Conservation (phyloP, 2,113 vertebrate genomes). For the Talpa occidentalis region DNA sequence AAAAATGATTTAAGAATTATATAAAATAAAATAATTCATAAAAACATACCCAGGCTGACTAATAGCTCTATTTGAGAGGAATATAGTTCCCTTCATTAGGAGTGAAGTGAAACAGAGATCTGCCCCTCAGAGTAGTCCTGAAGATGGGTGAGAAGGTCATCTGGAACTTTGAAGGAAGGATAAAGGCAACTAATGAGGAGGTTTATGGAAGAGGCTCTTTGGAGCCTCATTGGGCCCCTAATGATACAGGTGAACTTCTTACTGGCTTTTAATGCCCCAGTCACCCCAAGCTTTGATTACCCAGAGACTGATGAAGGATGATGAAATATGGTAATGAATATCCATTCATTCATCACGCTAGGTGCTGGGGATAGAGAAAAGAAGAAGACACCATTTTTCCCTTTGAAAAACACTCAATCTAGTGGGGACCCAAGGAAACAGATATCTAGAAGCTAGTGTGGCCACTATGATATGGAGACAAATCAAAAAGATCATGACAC, state of each 20-base stretch:
- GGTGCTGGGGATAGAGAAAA: constrained; percentile 4
- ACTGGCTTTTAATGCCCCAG: neutral
- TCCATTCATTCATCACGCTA: constrained; percentile 44
- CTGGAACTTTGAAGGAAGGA: neutral
- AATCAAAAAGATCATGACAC: neutral
- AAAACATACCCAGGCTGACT: neutral
- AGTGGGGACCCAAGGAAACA: neutral
- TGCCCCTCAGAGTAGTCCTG: neutral
- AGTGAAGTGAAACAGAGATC: constrained; percentile 3
- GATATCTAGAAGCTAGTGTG: constrained; percentile 6
- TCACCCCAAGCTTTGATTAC: neutral
- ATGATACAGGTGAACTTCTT: neutral
- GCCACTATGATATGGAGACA: neutral
- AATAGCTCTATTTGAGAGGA: constrained; percentile 10
- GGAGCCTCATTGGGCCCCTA: neutral
- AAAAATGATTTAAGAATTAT: too few relatives aligned
- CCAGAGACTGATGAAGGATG: neutral
- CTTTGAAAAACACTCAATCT: neutral
- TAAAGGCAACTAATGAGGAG: neutral
- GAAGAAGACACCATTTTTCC: neutral
- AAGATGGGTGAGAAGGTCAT: neutral
- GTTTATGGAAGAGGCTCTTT: neutral
- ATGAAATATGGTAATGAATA: constrained; percentile 27
- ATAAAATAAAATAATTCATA: too few relatives aligned
- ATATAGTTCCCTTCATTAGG: constrained; percentile 37